Conservation (phyloP, 1,140 invertebrate species). For the Pemphigus obesinymphae region DNA sequence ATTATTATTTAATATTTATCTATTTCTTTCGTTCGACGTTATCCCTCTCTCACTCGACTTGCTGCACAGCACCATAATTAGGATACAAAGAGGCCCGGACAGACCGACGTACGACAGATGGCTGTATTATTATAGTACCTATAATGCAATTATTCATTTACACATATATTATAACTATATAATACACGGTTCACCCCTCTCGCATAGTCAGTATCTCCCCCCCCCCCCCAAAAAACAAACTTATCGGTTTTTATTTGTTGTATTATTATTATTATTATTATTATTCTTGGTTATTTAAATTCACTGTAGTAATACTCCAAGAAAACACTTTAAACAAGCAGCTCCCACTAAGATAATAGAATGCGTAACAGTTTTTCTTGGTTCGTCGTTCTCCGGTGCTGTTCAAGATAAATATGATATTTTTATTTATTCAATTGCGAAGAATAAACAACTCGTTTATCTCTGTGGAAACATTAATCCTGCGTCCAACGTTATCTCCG, state of each 20-base stretch:
- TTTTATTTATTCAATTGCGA: slow-evolving; percentile 35
- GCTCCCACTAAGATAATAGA: background rate
- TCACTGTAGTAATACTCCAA: background rate
- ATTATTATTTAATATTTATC: no score
- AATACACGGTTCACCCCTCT: no score
- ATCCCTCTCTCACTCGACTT: background rate
- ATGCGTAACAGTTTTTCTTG: background rate
- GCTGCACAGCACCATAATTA: background rate
- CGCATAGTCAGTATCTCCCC: no score
- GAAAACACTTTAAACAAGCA: slow-evolving; percentile 31
- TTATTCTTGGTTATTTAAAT: background rate
- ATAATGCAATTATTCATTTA: background rate
- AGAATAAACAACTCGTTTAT: slow-evolving; percentile 36
- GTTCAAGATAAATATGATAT: slow-evolving; percentile 32
- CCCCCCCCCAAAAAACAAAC: no score
- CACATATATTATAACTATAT: background rate
- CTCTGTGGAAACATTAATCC: slow-evolving; percentile 26
- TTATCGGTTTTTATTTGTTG: background rate
- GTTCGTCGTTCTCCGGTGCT: background rate
- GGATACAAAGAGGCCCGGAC: background rate
- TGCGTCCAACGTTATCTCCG: slow-evolving; percentile 4
- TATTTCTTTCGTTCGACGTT: background rate
- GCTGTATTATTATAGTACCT: no score
- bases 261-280: no score
- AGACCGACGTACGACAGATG: background rate